phyloP scores from a whole-genome alignment of 2,888 invertebrate genomes.

The Monopis laevigella region DNA sequence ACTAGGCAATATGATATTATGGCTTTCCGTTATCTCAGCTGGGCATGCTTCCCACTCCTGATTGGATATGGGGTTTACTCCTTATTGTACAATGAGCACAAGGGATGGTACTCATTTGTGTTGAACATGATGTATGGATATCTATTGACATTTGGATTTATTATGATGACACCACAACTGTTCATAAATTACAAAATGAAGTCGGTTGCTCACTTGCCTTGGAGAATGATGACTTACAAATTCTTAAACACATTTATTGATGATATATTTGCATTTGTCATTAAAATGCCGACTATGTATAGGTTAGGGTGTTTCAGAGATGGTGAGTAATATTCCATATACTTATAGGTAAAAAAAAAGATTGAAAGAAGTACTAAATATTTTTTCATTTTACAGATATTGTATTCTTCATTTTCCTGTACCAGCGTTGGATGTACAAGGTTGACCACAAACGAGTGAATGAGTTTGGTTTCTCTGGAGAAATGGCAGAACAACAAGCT shows the following conservation, averaged over 20 bases:
- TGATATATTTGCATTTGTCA: conserved; percentile 99
- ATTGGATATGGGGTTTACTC: conserved; percentile 96
- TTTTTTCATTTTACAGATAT: conserved; percentile 74
- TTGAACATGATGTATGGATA: conserved; percentile 98
- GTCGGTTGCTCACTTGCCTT: conserved; percentile 98
- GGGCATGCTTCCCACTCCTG: conserved; percentile 94
- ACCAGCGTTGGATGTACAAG: conserved; percentile 98
- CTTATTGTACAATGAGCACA: conserved; percentile 94
- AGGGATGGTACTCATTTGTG: conserved; percentile 99
- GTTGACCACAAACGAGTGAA: conserved; percentile 95
- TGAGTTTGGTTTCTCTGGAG: conserved; percentile 98
- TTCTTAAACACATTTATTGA: conserved; percentile 99
- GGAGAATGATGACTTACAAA: conserved; percentile 99
- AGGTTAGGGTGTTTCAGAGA: conserved; percentile 97
- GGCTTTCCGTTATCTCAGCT: conserved; percentile 96
- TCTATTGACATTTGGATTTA: conserved; percentile 97
- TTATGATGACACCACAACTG: conserved; percentile 99
- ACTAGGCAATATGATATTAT: conserved; percentile 94
- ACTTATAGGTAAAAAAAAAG: not conserved
- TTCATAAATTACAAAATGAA: conserved; percentile 99
- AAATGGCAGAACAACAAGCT: conserved; percentile 76
- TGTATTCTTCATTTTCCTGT: conserved; percentile 98
- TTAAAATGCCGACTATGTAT: conserved; percentile 99
- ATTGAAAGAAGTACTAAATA: too few species aligned
- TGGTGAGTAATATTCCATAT: conserved; percentile 68